Evolutionary conservation across 2,797 vertebrate species (phyloP).

Genomic region (Ispidina picta): DNA sequence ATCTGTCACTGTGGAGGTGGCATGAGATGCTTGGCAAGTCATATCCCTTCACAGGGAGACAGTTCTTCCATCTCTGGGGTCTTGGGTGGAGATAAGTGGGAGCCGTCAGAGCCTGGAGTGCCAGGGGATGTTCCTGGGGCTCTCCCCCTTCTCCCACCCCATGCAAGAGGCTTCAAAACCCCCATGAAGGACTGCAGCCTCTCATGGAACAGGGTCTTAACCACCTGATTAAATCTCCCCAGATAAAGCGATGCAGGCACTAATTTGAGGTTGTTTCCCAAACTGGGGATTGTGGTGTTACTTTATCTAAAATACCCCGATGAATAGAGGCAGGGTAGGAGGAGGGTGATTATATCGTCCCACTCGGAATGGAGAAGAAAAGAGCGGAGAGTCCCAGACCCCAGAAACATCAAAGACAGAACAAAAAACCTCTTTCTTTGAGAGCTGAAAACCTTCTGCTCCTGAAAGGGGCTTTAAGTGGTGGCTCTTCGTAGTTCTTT

Average conservation of each 20-base stretch:
- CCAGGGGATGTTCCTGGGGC: neutral
- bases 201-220: neutral
- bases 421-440: constrained; percentile 58
- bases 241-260: neutral
- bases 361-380: neutral
- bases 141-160: neutral
- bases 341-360: constrained; percentile 45
- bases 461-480: constrained; percentile 57
- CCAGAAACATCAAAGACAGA: constrained; percentile 63
- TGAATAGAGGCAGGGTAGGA: constrained; percentile 32
- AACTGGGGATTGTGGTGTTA: constrained; percentile 27
- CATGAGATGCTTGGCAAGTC: neutral
- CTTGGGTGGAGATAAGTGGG: accelerated
- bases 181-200: neutral
- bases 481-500: constrained; percentile 50
- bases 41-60: neutral
- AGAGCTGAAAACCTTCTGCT: constrained; percentile 66
- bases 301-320: constrained; percentile 15
- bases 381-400: constrained; percentile 25
- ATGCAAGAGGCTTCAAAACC: neutral
- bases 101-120: accelerated
- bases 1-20: neutral
- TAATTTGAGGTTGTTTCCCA: constrained; percentile 43
- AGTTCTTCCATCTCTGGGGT: neutral
- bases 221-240: constrained; percentile 27